A percentile compares a stretch with the other conserved stretches of the same genome.
phyloP scores from a whole-genome alignment of 2,797 vertebrate species.

The Sebastes diaconus region DNA sequence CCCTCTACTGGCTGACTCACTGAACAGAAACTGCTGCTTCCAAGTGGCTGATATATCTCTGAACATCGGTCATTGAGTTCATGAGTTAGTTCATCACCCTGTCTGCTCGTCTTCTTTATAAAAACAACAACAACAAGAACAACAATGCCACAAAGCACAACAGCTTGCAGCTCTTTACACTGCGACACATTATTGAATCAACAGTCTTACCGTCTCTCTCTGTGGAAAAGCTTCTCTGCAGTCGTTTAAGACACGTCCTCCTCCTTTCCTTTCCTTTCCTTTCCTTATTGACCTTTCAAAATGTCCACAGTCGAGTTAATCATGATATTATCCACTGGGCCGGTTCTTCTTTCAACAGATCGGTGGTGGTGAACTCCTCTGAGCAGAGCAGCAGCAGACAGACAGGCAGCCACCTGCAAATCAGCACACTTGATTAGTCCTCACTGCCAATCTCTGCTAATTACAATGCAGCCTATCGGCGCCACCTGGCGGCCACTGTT shows the following conservation, averaged over 20 bases:
- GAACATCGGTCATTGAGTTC: conserved; percentile 42
- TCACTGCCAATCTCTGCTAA: conserved; percentile 43
- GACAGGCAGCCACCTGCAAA: conserved; percentile 46
- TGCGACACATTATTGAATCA: not conserved
- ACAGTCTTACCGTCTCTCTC: conserved; percentile 27
- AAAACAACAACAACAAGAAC: not conserved
- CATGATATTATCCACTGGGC: not conserved
- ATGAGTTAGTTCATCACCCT: conserved; percentile 7
- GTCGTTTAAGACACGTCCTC: not conserved
- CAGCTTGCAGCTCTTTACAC: not conserved
- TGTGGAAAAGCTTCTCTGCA: not conserved
- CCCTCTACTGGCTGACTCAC: conserved; percentile 41
- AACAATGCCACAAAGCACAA: not conserved
- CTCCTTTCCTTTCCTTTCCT: not conserved
- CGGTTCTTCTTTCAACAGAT: not conserved
- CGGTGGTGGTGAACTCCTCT: not conserved
- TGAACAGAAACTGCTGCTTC: not conserved
- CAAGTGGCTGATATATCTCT: not conserved
- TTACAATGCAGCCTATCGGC: conserved; percentile 47
- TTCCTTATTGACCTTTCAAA: conserved; percentile 23
- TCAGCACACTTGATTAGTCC: conserved; percentile 46
- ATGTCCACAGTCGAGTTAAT: conserved; percentile 11
- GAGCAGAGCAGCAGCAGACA: not conserved
- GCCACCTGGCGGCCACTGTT: conserved; percentile 59
- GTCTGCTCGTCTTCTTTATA: not conserved